A percentile compares a stretch with the other conserved stretches of the same genome.
phyloP scores from a whole-genome alignment of 2,797 vertebrate genomes.

The Iguana delicatissima region DNA sequence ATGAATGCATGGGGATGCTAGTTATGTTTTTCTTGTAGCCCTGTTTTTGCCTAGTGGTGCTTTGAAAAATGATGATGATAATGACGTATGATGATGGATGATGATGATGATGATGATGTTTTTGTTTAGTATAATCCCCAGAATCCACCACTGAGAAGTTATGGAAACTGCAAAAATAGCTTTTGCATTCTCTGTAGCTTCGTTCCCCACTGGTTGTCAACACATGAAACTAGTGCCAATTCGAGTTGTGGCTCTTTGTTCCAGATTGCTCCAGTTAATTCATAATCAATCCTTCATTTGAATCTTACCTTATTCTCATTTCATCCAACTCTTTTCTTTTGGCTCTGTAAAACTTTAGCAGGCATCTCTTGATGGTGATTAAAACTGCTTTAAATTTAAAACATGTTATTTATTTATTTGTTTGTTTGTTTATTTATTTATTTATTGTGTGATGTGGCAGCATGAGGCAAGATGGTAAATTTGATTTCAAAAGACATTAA shows the following conservation, averaged over 20 bases:
- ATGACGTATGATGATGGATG: too few species aligned
- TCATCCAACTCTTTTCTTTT: not conserved
- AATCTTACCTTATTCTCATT: not conserved
- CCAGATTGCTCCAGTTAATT: not conserved
- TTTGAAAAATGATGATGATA: too few species aligned
- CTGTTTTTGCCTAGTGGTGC: too few species aligned
- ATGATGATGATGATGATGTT: too few species aligned
- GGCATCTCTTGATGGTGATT: not conserved
- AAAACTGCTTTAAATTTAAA: not conserved
- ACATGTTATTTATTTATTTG: not conserved
- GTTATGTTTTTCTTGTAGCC: too few species aligned
- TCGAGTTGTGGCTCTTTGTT: not conserved
- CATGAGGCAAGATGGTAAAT: not conserved
- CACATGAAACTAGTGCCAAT: not conserved
- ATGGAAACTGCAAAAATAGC: too few species aligned
- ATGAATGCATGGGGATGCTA: too few species aligned
- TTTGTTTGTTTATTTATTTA: too few species aligned
- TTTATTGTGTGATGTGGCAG: too few species aligned
- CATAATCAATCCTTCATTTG: not conserved
- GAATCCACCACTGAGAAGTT: too few species aligned
- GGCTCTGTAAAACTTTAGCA: not conserved
- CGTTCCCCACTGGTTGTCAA: not conserved
- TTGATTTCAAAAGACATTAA: not conserved
- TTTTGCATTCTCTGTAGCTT: too few species aligned
- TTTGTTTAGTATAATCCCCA: too few species aligned